These are phyloP conservation scores for Neoseiulus cucumeris DNA, from an alignment of 1,140 invertebrate species.

Conservation along the genomic window DNA sequence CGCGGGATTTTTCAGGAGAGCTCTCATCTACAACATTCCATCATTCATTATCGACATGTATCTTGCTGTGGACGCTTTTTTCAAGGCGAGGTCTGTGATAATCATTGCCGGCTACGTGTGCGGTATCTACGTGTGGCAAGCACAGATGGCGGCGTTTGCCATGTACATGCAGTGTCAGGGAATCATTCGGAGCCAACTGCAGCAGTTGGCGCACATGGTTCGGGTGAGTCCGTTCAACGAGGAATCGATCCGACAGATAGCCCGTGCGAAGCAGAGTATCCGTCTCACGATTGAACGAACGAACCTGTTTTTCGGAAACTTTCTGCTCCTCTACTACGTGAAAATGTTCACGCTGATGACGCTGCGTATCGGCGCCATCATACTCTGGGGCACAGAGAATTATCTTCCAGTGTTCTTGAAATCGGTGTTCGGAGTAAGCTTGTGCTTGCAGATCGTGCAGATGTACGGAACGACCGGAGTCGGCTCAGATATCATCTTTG, in stretches of 20 bases:
- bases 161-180: neutral
- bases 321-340: neutral
- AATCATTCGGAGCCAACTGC: neutral
- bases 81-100: neutral
- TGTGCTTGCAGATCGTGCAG: neutral
- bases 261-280: neutral
- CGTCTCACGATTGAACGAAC: neutral
- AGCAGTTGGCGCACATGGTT: neutral
- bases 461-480: neutral
- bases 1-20: neutral
- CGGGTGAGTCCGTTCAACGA: neutral
- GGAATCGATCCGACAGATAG: neutral
- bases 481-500: neutral
- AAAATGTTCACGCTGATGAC: neutral
- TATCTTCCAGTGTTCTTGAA: neutral
- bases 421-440: neutral
- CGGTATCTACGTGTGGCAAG: neutral
- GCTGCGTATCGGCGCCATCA: neutral
- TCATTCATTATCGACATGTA: neutral
- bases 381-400: neutral
- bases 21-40: neutral
- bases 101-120: neutral
- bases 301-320: neutral
- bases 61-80: neutral
- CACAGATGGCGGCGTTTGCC: neutral